phyloP scores from a whole-genome alignment of 2,797 vertebrate genomes.

The Acrossocheilus wenchowensis region DNA sequence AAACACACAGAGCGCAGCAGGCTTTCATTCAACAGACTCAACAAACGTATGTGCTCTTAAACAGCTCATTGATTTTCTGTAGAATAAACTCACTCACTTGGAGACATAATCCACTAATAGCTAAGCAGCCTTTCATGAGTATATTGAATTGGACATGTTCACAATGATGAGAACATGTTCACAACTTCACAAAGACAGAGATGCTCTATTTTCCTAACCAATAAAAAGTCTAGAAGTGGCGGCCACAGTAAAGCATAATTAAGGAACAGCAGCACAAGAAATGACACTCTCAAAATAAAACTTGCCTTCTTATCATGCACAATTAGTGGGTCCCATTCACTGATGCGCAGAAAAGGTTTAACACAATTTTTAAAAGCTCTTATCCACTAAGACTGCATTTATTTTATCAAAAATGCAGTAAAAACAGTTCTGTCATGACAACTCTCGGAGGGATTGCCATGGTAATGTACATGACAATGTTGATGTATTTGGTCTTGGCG shows the following conservation, averaged over 20 bases:
- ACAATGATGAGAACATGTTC: conserved; percentile 22
- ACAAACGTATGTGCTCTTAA: conserved; percentile 42
- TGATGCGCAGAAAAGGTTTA: neutral
- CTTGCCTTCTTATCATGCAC: too few species aligned
- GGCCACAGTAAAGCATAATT: conserved; percentile 10
- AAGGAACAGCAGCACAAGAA: conserved; percentile 32
- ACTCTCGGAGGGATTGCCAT: too few species aligned
- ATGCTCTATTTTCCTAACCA: conserved; percentile 12
- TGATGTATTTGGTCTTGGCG: too few species aligned
- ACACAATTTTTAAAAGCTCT: neutral
- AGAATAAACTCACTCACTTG: conserved; percentile 35
- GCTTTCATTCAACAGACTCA: conserved; percentile 31
- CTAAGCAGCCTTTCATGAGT: conserved; percentile 11
- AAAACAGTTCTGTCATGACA: neutral
- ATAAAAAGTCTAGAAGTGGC: conserved; percentile 24
- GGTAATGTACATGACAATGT: neutral
- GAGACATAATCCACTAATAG: conserved; percentile 38
- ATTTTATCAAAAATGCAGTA: neutral
- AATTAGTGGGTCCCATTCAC: neutral
- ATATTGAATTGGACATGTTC: conserved; percentile 16
- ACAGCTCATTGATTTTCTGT: conserved; percentile 37
- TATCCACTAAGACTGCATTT: neutral
- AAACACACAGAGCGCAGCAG: conserved; percentile 67
- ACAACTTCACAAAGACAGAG: conserved; percentile 15
- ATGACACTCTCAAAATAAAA: neutral